Base-by-base conservation (phyloP, 1,140 invertebrate genomes). In the Rhynchophorus ferrugineus region DNA sequence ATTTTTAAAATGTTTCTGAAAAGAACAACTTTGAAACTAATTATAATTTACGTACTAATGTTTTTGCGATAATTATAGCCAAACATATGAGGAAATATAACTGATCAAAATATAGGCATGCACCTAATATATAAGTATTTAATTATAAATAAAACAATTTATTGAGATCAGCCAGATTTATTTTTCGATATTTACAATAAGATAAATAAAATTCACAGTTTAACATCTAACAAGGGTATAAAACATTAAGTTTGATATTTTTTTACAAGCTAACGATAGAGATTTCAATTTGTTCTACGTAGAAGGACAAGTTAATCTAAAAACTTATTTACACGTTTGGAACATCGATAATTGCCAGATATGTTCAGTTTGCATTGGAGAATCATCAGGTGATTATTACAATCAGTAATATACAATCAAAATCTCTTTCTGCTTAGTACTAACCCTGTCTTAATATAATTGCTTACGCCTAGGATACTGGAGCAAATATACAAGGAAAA, bases 181-280 rank as follows among this genome's bases (percentile, higher is more conserved):
- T 41, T 41, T 37, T 8, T 41, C 16, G 1, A 8, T 41, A 41
- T 41, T 41, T 41, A 41, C 38, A 41, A 8, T 18, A 14, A 41
- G 14, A 8, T 41, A 17, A 41, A 41, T 41, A 41, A 41, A 41
- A 41, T 19, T 41, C 18, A 37, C 7, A 37, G 8, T 17, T 41
- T 41, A 41, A 41, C 17, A 41, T 19, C 38, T 41, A 41, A 41
- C 38, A 41, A 41, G 38, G 38, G 38, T 41, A 41, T 18, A 41
- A 41, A 41, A 41, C 38, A 41, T 41, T 41, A 41, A 18, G 38
- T 41, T 41, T 19, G 11, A 18, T 41, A 8, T 41, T 18, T 17
- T 41, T 5, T 20, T 18, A 20, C 38, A 20, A 18, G 38, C 14
- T 20, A 37, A 18, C 38, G n/a, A 20, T 41, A 14, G 7, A 38